Evolutionary conservation across 1,140 invertebrate species (phyloP).

Genomic region (Drosophila asahinai): DNA sequence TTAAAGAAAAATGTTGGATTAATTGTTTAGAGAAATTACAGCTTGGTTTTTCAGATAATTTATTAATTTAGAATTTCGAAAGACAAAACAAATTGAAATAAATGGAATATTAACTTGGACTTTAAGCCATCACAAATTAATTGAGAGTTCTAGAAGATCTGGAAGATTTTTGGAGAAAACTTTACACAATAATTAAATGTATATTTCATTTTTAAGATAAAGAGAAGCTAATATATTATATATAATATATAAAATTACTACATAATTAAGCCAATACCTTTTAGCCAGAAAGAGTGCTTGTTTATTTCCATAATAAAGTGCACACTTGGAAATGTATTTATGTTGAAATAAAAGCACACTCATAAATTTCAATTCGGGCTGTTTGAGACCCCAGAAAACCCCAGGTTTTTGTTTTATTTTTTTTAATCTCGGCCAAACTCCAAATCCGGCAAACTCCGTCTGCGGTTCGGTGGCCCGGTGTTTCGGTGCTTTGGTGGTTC

Average conservation of each 20-base stretch:
- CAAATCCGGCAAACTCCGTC: conserved; percentile 21
- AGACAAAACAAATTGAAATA: not conserved
- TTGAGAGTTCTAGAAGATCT: too few species aligned
- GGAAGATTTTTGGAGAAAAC: too few species aligned
- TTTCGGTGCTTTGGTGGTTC: not conserved
- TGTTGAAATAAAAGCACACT: conserved; percentile 23
- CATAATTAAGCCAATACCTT: conserved; percentile 4
- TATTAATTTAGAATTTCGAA: not conserved
- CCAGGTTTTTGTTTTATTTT: conserved; percentile 14
- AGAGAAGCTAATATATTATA: not conserved
- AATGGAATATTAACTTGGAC: not conserved
- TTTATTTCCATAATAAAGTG: conserved; percentile 23
- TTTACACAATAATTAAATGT: too few species aligned
- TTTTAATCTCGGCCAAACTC: conserved; percentile 29
- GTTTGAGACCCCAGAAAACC: conserved; percentile 11
- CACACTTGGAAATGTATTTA: conserved; percentile 31
- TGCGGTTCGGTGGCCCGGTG: conserved; percentile 8
- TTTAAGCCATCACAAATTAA: too few species aligned
- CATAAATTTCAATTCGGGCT: conserved; percentile 33
- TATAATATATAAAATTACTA: not conserved
- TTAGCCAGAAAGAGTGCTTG: conserved; percentile 9
- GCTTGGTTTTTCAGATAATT: not conserved
- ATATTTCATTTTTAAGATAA: not conserved
- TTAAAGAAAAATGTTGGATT: not conserved
- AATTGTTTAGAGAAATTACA: too few species aligned